These are phyloP conservation scores for Calcarius lapponicus DNA, from an alignment of 2,797 vertebrate species.

Conservation along the genomic window DNA sequence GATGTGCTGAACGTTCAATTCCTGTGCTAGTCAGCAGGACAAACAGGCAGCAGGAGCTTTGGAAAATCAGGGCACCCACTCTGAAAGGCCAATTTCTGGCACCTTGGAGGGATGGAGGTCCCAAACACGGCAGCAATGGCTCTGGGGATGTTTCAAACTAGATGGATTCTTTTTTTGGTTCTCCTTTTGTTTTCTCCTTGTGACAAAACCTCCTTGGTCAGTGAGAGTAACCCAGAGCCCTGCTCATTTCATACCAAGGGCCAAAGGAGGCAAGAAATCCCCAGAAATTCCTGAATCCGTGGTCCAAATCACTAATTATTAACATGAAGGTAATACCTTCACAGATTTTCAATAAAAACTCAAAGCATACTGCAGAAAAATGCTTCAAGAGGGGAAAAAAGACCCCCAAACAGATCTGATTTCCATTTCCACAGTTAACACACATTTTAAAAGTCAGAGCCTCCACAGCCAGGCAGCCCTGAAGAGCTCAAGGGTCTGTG, in stretches of 20 bases:
- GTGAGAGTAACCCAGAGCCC: background rate
- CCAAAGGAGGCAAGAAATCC: background rate
- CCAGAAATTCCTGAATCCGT: background rate
- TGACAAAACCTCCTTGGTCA: background rate
- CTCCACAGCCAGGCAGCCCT: background rate
- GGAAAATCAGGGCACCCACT: background rate
- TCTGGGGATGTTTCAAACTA: background rate
- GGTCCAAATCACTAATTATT: background rate
- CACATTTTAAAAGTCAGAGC: background rate
- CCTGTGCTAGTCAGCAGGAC: background rate
- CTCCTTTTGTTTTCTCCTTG: background rate
- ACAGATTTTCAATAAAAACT: background rate
- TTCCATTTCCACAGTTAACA: background rate
- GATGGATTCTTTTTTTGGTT: background rate
- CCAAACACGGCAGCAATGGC: background rate
- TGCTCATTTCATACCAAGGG: background rate
- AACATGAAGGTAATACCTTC: background rate
- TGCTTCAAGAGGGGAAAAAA: background rate
- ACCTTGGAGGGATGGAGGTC: background rate
- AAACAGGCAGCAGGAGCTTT: background rate
- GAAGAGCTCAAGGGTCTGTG: conserved; percentile 8
- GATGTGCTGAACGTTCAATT: background rate
- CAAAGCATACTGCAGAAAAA: background rate
- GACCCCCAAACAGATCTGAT: background rate
- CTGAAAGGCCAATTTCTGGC: background rate